Base-by-base conservation (phyloP, 1,140 invertebrate species). In the Pemphigus obesinymphae region DNA sequence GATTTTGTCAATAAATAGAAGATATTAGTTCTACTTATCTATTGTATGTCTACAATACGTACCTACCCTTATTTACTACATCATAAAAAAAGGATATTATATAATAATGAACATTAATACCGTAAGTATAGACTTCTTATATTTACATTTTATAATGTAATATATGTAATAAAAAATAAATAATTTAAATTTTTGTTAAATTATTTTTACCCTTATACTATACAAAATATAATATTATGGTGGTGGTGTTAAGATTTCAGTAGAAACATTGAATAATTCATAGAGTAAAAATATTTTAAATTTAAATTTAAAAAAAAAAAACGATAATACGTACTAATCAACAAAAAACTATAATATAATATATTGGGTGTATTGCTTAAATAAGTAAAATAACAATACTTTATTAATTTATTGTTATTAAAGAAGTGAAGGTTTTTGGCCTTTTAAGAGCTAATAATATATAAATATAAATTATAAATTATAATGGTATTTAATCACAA, bases 151-250 rank as follows among this genome's bases (percentile, higher is more conserved):
- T 50, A 73, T 20, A 73, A 73, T 73, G 45, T 68, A 68, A 43
- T n/a, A n/a, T n/a, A n/a, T 40, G 45, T 73, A 73, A 31, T 50
- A 73, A 50, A 73, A 73, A 73, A 73, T 73, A 73, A 73, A 73
- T 48, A 48, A 73, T 50, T 50, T 20, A 50, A 73, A 48, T 73
- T 50, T 7, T 50, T 73, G 8, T 73, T 50, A 50, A 73, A 73
- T 73, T 50, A 50, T 73, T 73, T 73, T 73, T 73, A 73, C 70
- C 70, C 70, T 50, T 50, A 73, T 73, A 50, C 70, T 73, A 73
- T 73, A 73, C 70, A 73, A 48, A 50, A 73, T 73, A 48, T 73
- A 73, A 73, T 73, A 73, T 48, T 31, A 73, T 73, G 17, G 50
- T 45, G 31, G 45, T 73, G 70, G 70, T 73, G 70, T 73, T 29